phyloP scores from a whole-genome alignment of 2,797 vertebrate species.

The Scyliorhinus canicula region DNA sequence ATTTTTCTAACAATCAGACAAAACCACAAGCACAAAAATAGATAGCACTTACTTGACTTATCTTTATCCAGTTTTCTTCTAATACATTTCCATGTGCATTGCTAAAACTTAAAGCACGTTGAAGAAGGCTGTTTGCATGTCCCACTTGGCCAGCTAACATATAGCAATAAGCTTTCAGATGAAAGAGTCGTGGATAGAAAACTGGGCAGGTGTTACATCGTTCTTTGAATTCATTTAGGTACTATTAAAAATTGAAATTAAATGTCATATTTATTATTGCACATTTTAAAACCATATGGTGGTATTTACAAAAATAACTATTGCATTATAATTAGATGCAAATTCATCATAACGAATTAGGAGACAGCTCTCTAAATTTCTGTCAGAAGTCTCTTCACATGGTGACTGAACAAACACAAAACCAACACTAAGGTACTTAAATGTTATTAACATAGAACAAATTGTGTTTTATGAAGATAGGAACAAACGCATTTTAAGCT shows the following conservation, averaged over 20 bases:
- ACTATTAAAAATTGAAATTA: conserved; percentile 22
- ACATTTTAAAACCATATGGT: conserved; percentile 6
- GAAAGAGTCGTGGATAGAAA: conserved; percentile 14
- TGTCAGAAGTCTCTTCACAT: not conserved
- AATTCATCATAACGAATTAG: not conserved
- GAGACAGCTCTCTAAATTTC: not conserved
- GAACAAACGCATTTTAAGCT: not conserved
- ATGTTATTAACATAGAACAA: not conserved
- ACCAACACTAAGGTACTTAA: too few species aligned
- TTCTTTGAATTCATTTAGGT: conserved; percentile 7
- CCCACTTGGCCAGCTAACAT: not conserved
- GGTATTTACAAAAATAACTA: not conserved
- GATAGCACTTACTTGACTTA: not conserved
- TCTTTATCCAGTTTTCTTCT: conserved; percentile 5
- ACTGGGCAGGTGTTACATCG: not conserved
- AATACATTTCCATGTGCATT: conserved; percentile 14
- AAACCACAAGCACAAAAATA: not conserved
- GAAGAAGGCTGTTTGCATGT: not conserved
- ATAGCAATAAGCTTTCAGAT: conserved; percentile 19
- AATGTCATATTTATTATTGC: not conserved
- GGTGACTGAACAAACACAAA: not conserved
- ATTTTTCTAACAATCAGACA: not conserved
- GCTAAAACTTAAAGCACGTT: not conserved
- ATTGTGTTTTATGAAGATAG: not conserved
- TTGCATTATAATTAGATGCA: not conserved